Evolutionary conservation across 2,113 vertebrate species (phyloP).

Genomic region (Raja brachyura): DNA sequence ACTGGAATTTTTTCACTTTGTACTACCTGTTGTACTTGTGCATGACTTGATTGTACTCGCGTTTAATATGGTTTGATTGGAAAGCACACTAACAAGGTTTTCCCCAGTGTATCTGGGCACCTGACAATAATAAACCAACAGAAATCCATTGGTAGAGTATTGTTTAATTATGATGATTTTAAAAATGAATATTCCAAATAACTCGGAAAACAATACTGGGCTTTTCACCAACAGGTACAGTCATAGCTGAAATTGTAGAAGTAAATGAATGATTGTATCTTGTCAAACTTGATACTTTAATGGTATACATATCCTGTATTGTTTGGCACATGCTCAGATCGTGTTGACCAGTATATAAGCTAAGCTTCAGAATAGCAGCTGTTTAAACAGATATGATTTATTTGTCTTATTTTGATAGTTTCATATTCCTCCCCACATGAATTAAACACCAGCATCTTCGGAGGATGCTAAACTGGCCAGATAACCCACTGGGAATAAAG

Average conservation of each 20-base stretch:
- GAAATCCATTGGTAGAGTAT: neutral
- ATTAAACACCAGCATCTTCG: conserved; percentile 25
- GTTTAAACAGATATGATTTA: conserved; percentile 43
- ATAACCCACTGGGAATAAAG: conserved; percentile 33
- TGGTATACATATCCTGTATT: conserved; percentile 24
- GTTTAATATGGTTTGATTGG: no score
- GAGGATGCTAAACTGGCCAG: conserved; percentile 34
- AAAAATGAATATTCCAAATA: neutral
- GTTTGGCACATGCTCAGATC: conserved; percentile 28
- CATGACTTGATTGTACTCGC: no score
- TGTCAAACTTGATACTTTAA: neutral
- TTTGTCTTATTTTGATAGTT: conserved; percentile 40
- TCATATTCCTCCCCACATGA: conserved; percentile 41
- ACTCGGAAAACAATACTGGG: neutral
- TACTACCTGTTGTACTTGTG: no score
- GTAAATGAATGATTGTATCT: conserved; percentile 11
- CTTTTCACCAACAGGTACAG: neutral
- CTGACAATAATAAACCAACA: neutral
- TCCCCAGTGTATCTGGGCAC: no score
- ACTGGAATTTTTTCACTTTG: no score
- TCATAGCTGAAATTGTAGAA: conserved; percentile 1
- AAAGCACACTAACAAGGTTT: no score
- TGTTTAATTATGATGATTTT: neutral
- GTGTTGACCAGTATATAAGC: conserved; percentile 36
- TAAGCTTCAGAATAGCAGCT: conserved; percentile 40